These are phyloP conservation scores for Tragelaphus eurycerus DNA, from an alignment of 2,797 vertebrate genomes.

Conservation along the genomic window DNA sequence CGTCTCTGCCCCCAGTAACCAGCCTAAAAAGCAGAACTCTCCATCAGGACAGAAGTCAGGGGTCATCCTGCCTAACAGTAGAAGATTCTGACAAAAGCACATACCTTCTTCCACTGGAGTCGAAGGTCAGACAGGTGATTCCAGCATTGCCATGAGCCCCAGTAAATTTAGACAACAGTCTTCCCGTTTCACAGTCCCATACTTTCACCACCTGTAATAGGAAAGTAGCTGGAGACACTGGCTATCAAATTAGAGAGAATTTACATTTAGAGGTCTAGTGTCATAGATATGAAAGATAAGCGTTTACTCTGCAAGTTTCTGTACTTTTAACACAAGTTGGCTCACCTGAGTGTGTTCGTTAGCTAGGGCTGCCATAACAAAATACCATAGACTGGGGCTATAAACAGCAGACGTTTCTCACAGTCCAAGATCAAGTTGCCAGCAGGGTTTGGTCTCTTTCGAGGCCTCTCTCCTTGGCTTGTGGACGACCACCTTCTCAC, in stretches of 20 bases:
- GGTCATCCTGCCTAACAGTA: not conserved
- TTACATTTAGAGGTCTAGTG: not conserved
- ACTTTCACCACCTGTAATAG: slow-evolving; percentile 83
- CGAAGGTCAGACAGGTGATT: slow-evolving; percentile 86
- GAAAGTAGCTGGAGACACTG: not conserved
- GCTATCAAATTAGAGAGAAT: not conserved
- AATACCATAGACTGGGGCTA: not conserved
- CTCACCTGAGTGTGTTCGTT: not conserved
- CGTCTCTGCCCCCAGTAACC: slow-evolving; percentile 84
- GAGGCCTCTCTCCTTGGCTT: not conserved
- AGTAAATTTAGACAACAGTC: slow-evolving; percentile 85
- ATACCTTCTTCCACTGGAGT: slow-evolving; percentile 84
- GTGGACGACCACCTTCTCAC: not conserved
- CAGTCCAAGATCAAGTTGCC: not conserved
- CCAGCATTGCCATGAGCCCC: slow-evolving; percentile 74
- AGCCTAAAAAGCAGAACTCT: slow-evolving; percentile 76
- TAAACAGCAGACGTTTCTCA: not conserved
- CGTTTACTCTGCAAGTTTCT: not conserved
- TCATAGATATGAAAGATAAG: not conserved
- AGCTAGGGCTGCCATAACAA: not conserved
- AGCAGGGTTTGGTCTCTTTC: not conserved
- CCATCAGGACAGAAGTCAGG: not conserved
- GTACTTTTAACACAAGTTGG: not conserved
- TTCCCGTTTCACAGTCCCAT: slow-evolving; percentile 87
- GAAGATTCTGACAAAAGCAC: not conserved